Base-by-base conservation (phyloP, 2,113 vertebrate species). In the Leptobrachium leishanense region DNA sequence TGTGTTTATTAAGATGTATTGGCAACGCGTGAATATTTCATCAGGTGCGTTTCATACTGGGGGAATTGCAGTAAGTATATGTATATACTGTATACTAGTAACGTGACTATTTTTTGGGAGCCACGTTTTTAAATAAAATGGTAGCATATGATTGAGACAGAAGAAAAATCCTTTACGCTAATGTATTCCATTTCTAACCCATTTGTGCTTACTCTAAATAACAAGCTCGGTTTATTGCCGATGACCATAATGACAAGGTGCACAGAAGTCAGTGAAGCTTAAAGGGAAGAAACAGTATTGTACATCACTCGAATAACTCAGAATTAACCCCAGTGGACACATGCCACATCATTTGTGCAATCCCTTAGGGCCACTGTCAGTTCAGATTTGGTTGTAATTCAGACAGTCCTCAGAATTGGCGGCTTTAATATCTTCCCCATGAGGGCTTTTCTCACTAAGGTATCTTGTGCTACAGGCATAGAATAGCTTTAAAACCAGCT, bases 391-490 rank as follows among this genome's bases (percentile, higher is more conserved):
- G 50, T 74, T 80, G 43, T 59, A 67, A 66, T 59, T 50, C 71
- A 57, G 77, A 80, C 50, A 74, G 77, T 68, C 72, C 40, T 74
- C 63, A 80, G 72, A 74, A 80, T 74, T 73, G 77, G 69, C 66
- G 71, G 40, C 77, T 59, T 80, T 74, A 64, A 74, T 80, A 80
- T 57, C 41, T 57, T 41, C 68, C 77, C 77, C 71, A 41, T 55
- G 53, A n/a, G 77, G 70, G 66, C 71, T 68, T 68, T 72, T 46
- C 77, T 74, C 53, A 68, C 50, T 74, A 67, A 68, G 77, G 71
- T 80, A 68, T 80, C 59, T 68, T 74, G n/a, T 73, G 63, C 77
- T 80, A 57, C 64, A 44, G 64, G 71, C 77, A 68, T 63, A 72
- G 68, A 73, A 80, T 59, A 73, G 77, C 62, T 72, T 79, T 79